Conservation (phyloP, 2,113 vertebrate species). For the Todiramphus chloris region DNA sequence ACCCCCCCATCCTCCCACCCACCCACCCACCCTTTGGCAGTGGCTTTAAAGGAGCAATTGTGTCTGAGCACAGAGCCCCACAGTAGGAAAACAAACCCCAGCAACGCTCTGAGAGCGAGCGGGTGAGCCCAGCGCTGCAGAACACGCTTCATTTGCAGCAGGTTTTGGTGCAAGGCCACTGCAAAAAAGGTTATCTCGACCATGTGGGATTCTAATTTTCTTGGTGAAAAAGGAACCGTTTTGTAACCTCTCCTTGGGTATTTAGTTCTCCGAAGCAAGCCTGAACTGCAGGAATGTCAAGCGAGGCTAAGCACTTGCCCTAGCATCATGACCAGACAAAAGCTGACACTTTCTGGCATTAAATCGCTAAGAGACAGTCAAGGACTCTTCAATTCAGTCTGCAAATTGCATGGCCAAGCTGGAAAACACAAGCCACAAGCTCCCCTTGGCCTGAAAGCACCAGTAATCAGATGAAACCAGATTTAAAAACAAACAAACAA, state of each 20-base stretch:
- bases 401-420: slow-evolving; percentile 77
- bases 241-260: not conserved
- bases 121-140: not conserved
- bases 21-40: not conserved
- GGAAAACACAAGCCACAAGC: slow-evolving; percentile 80
- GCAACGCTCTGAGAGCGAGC: not conserved
- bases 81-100: not conserved
- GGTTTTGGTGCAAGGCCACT: not conserved
- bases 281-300: not conserved
- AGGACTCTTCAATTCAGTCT: slow-evolving; percentile 73
- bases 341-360: slow-evolving; percentile 70
- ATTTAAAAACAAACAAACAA: not conserved
- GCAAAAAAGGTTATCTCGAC: not conserved
- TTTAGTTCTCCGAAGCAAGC: not conserved
- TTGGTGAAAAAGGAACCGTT: not conserved
- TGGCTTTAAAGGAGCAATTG: not conserved
- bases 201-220: fast-evolving
- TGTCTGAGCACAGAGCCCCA: not conserved
- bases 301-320: slow-evolving; percentile 40
- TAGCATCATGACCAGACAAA: slow-evolving; percentile 74
- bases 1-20: not conserved
- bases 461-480: slow-evolving; percentile 67
- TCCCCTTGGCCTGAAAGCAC: slow-evolving; percentile 73
- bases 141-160: not conserved
- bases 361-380: slow-evolving; percentile 58